These are phyloP conservation scores for Temnothorax longispinosus DNA, from an alignment of 1,140 invertebrate genomes.

Conservation along the genomic window DNA sequence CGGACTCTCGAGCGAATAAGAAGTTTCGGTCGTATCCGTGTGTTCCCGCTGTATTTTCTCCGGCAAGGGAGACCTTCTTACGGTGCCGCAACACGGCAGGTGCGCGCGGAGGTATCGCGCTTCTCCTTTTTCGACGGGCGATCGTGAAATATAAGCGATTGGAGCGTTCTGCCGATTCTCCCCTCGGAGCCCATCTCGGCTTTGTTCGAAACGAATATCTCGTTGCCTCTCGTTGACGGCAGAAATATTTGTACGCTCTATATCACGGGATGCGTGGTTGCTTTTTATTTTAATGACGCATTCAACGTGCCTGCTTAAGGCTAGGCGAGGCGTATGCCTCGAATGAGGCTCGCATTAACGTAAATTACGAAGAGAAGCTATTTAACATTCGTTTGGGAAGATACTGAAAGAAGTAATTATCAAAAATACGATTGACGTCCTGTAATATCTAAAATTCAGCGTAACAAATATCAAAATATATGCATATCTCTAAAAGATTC, in stretches of 20 bases:
- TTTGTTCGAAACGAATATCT: conserved; percentile 46
- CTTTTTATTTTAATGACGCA: conserved; percentile 24
- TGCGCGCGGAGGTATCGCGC: conserved; percentile 58
- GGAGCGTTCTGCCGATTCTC: conserved; percentile 29
- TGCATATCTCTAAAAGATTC: not conserved
- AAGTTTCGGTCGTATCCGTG: conserved; percentile 11
- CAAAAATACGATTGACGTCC: not conserved
- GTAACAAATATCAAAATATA: not conserved
- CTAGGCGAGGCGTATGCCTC: not conserved
- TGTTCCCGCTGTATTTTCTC: conserved; percentile 40
- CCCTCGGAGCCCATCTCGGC: not conserved
- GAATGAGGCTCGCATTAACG: not conserved
- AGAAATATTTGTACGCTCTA: conserved; percentile 6
- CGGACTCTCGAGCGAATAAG: conserved; percentile 9
- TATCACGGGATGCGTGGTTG: not conserved
- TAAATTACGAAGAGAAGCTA: not conserved
- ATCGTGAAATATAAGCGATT: conserved; percentile 65
- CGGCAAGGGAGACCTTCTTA: conserved; percentile 44
- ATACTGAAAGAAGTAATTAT: not conserved
- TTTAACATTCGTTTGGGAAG: not conserved
- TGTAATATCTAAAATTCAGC: not conserved
- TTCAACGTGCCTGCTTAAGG: not conserved
- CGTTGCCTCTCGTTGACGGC: conserved; percentile 35
- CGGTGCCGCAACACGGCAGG: conserved; percentile 56
- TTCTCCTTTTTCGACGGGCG: conserved; percentile 52